Evolutionary conservation across 2,113 vertebrate genomes (phyloP).

Genomic region (Hemicordylus capensis): DNA sequence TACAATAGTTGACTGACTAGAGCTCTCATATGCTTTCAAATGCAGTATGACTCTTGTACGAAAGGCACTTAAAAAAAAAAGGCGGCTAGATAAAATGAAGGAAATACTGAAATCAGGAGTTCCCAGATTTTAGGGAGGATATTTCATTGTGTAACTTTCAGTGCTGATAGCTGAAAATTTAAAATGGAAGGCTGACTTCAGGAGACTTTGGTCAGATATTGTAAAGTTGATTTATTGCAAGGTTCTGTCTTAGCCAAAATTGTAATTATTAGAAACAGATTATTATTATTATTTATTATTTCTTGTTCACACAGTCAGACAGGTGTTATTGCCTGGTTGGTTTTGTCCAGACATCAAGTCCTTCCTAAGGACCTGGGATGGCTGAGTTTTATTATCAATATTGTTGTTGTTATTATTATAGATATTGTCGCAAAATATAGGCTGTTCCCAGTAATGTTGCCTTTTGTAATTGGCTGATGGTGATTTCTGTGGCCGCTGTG

Average conservation of each 20-base stretch:
- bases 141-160: constrained; percentile 56
- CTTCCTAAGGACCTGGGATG: no score
- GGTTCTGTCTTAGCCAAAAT: not conserved
- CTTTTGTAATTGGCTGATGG: no score
- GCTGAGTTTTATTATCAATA: no score
- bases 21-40: not conserved
- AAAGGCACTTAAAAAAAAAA: constrained; percentile 29
- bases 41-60: constrained; percentile 41
- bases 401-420: no score
- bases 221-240: constrained; percentile 1
- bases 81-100: not conserved
- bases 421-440: no score
- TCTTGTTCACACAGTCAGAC: no score
- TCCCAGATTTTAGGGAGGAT: constrained; percentile 41
- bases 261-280: not conserved
- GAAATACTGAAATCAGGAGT: constrained; percentile 52
- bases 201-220: not conserved
- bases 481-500: no score
- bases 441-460: no score
- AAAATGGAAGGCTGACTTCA: constrained; percentile 29
- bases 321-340: no score
- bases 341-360: no score
- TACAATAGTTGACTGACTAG: accelerated
- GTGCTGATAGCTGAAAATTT: constrained; percentile 20
- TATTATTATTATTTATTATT: no score